phyloP scores from a whole-genome alignment of 23 tunicate species.

The Halocynthia aurantium region DNA sequence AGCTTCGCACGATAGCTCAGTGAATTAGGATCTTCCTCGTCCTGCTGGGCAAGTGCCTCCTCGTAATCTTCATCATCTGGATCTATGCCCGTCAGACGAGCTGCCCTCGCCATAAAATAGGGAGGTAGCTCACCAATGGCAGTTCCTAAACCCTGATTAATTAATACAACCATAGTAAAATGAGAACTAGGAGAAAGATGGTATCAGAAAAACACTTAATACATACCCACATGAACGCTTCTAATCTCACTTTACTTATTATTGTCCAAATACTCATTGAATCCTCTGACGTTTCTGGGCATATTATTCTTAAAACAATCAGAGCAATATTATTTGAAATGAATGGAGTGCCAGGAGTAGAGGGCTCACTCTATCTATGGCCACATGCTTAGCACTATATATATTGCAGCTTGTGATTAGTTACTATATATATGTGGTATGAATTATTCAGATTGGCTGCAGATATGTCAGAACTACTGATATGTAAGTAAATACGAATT shows the following conservation, averaged over 20 bases:
- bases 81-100: slow-evolving; percentile 79
- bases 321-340: not conserved
- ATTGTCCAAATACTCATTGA: slow-evolving; percentile 72
- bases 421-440: too few species aligned
- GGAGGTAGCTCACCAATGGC: slow-evolving; percentile 98
- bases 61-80: slow-evolving; percentile 98
- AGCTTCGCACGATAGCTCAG: slow-evolving; percentile 53
- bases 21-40: slow-evolving; percentile 36
- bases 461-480: too few species aligned
- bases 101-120: slow-evolving; percentile 91
- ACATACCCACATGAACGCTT: slow-evolving; percentile 96
- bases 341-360: not conserved
- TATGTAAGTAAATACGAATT: too few species aligned
- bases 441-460: too few species aligned
- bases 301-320: slow-evolving; percentile 42
- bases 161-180: not conserved
- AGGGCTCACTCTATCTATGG: not conserved
- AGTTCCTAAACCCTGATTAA: slow-evolving; percentile 81
- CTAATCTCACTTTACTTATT: slow-evolving; percentile 79
- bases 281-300: slow-evolving; percentile 51
- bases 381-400: too few species aligned
- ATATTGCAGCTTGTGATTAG: too few species aligned
- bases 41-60: slow-evolving; percentile 67
- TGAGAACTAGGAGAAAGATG: not conserved
- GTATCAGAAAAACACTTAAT: not conserved